Percentiles rank a stretch among this genome's conserved stretches.
These are phyloP conservation scores for Aethes cnicana DNA, from an alignment of 2,888 invertebrate genomes.

Conservation along the genomic window DNA sequence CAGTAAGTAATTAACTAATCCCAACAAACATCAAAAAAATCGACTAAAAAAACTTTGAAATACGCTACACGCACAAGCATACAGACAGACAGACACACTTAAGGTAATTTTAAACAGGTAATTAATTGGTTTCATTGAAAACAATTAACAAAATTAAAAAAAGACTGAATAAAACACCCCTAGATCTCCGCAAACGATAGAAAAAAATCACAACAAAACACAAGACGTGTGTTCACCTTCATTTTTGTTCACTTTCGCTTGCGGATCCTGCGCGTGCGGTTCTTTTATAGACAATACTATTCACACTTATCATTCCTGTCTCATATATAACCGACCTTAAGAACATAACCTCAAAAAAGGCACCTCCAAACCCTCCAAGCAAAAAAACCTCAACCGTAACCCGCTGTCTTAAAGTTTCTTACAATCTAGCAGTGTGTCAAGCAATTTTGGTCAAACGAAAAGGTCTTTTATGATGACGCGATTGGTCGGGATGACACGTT, in stretches of 20 bases:
- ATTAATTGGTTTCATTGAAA: too few relatives aligned
- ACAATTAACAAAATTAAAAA: too few relatives aligned
- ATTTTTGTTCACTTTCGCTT: constrained; percentile 74
- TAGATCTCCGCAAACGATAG: constrained; percentile 1
- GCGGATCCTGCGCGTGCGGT: constrained; percentile 44
- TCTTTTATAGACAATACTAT: constrained; percentile 74
- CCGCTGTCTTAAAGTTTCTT: neutral
- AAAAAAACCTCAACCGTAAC: constrained; percentile 1
- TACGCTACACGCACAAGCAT: too few relatives aligned
- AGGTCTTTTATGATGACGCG: constrained; percentile 31
- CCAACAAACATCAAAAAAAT: too few relatives aligned
- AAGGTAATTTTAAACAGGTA: too few relatives aligned
- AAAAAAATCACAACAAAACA: constrained; percentile 34
- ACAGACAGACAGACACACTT: too few relatives aligned
- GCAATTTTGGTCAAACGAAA: constrained; percentile 9
- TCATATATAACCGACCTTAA: constrained; percentile 64
- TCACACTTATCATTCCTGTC: constrained; percentile 58
- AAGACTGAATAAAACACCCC: too few relatives aligned
- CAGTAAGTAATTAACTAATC: too few relatives aligned
- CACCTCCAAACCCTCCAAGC: constrained; percentile 9
- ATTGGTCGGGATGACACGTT: constrained; percentile 28
- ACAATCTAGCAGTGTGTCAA: neutral
- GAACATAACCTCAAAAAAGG: constrained; percentile 36
- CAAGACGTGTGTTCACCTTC: constrained; percentile 76
- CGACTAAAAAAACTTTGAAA: too few relatives aligned